A percentile compares a stretch with the other conserved stretches of the same genome.
Evolutionary conservation across 2,888 invertebrate genomes (phyloP).

Genomic region (Lasioglossum vierecki): DNA sequence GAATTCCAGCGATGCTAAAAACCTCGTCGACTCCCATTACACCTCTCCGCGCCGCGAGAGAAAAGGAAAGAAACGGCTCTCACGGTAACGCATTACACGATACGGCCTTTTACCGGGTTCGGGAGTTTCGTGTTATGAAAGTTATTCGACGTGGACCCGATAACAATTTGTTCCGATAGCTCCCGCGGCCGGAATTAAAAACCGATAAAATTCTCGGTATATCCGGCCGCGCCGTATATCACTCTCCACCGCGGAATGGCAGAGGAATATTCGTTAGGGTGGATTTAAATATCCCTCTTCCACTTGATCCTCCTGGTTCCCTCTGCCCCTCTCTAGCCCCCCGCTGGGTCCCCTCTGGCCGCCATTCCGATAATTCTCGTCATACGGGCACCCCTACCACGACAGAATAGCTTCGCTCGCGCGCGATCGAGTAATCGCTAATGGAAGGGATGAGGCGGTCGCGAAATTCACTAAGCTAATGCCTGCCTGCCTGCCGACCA

Average conservation of each 20-base stretch:
- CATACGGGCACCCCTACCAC: slow-evolving; percentile 12
- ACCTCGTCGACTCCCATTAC: not conserved
- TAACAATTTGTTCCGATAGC: not conserved
- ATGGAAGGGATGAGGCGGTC: slow-evolving; percentile 40
- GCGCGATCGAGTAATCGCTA: slow-evolving; percentile 53
- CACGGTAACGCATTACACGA: not conserved
- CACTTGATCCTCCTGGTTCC: slow-evolving; percentile 3
- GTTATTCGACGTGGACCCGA: not conserved
- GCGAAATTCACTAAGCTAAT: slow-evolving; percentile 52
- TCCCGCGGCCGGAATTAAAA: slow-evolving; percentile 21
- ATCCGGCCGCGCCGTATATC: slow-evolving; percentile 6
- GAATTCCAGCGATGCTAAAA: not conserved
- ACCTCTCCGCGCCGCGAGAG: not conserved
- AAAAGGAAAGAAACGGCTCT: not conserved
- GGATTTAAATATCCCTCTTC: slow-evolving; percentile 46
- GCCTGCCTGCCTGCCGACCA: slow-evolving; percentile 29
- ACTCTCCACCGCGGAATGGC: slow-evolving; percentile 12
- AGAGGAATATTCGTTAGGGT: not conserved
- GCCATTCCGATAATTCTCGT: slow-evolving; percentile 46
- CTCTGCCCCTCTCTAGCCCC: not conserved
- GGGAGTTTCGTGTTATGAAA: not conserved
- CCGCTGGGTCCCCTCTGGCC: not conserved
- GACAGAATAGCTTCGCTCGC: slow-evolving; percentile 16
- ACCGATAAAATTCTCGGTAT: slow-evolving; percentile 31
- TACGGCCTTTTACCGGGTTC: slow-evolving; percentile 1